Conservation (phyloP, 37 sponge, comb jelly and placozoan genomes). For the Tethya wilhelma region DNA sequence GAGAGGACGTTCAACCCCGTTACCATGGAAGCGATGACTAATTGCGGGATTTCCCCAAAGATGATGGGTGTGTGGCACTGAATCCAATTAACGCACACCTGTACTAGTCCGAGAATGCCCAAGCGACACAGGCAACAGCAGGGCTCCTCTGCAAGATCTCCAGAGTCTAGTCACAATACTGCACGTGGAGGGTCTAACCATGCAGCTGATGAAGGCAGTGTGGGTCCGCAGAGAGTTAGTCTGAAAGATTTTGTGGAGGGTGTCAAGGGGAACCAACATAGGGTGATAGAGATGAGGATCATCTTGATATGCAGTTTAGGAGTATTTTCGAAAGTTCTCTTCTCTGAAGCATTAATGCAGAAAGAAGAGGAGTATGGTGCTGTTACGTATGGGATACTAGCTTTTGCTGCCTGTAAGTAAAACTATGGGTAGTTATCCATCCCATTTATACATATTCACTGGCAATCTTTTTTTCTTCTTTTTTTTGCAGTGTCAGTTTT, state of each 20-base stretch:
- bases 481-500: conserved; percentile 45
- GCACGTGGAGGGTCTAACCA: not conserved
- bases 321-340: conserved; percentile 23
- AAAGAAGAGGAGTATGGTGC: not conserved
- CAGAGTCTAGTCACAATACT: not conserved
- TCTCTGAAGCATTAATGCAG: not conserved
- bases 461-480: not conserved
- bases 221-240: not conserved
- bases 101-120: not conserved
- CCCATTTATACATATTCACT: not conserved
- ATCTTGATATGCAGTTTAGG: conserved; percentile 12
- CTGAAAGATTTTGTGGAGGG: conserved; percentile 40
- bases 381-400: not conserved
- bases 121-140: not conserved
- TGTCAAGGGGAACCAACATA: conserved; percentile 16
- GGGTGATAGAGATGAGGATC: conserved; percentile 50
- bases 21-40: conserved; percentile 7
- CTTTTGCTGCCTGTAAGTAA: conserved; percentile 24
- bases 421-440: not conserved
- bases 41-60: not conserved
- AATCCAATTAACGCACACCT: conserved; percentile 11
- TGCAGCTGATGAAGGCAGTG: not conserved
- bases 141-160: not conserved
- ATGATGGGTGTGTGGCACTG: not conserved
- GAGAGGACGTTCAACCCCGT: not conserved